Percentiles rank a stretch among this genome's conserved stretches.
Evolutionary conservation across 2,888 invertebrate species (phyloP).

Genomic region (Scrobipalpa atriplicella): DNA sequence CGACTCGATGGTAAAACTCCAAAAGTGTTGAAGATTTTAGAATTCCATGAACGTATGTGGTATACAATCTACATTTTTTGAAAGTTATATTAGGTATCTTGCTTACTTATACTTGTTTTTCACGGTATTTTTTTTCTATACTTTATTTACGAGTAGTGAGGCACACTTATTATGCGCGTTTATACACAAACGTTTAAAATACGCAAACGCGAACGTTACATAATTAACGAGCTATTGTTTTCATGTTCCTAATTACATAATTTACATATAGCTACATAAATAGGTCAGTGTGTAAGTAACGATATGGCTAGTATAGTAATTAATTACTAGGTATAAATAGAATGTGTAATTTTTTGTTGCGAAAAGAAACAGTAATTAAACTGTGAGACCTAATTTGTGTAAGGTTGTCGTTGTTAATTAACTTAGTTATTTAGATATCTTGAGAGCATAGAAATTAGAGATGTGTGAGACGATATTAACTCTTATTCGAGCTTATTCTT

Average conservation of each 20-base stretch:
- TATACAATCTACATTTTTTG: too few species aligned
- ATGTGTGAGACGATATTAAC: too few species aligned
- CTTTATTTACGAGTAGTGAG: not conserved
- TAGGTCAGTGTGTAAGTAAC: not conserved
- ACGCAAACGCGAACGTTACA: not conserved
- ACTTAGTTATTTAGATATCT: not conserved
- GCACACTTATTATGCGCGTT: not conserved
- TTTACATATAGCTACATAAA: conserved; percentile 12
- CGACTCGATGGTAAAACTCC: too few species aligned
- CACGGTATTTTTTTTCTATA: not conserved
- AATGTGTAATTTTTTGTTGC: not conserved
- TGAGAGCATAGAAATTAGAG: not conserved
- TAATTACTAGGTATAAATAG: conserved; percentile 9
- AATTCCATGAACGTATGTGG: too few species aligned
- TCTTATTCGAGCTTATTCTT: too few species aligned
- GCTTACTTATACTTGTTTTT: too few species aligned
- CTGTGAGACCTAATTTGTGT: not conserved
- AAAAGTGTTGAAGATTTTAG: too few species aligned
- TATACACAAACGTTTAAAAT: conserved; percentile 5
- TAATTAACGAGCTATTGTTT: conserved; percentile 26
- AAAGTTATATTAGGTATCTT: too few species aligned
- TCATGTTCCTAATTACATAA: conserved; percentile 21
- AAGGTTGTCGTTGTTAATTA: conserved; percentile 2
- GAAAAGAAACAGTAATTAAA: conserved; percentile 3
- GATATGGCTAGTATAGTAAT: not conserved